Base-by-base conservation (phyloP, 37 sponge, comb jelly and placozoan species). In the Chondrilla cf. caribensis region DNA sequence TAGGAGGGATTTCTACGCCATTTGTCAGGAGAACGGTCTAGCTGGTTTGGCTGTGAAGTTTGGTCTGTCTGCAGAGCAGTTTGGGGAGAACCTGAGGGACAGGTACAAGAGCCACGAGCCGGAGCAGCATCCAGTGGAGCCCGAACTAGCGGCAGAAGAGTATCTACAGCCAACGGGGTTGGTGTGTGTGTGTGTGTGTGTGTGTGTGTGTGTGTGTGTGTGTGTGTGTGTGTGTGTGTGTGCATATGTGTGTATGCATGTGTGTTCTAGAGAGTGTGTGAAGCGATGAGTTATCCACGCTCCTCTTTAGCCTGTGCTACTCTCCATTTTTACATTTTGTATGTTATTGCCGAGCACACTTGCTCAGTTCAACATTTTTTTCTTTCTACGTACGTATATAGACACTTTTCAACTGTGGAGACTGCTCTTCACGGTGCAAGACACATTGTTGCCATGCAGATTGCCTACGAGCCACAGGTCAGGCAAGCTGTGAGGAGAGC, bases 371-470 rank as follows among this genome's bases (percentile, higher is more conserved):
- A n/a, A n/a, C n/a, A n/a, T n/a, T n/a, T n/a, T n/a, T n/a, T n/a
- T n/a, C n/a, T n/a, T n/a, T n/a, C n/a, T n/a, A n/a, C n/a, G n/a
- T n/a, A n/a, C 51, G 9, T 11, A 47, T 47, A 33, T 59, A 95
- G 95, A 21, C 80, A 67, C 28, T 94, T 97, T 67, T 67, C 88
- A 7, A 90, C 73, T 22, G 84, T 83, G 2, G 85, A 92, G 3
- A 54, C 87, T 28, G 90, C 89, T 0, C 86, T 97, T 22, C 88
- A 87, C 60, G 97, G 94, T 54, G 97, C 90, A 26, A 81, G 90
- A 35, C 93, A 98, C 81, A 96, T 94, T 89, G 92, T 98, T 25
- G 96, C 99, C 38, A 84, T 93, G 84, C 91, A 98, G 88, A 81
- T 98, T 14, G 87, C 97, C 0, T 47, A 77, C 25, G 97, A 98